Percentiles rank a stretch among this genome's conserved stretches.
These are phyloP conservation scores for Tupiocoris notatus DNA, from an alignment of 2,888 invertebrate genomes.

Conservation along the genomic window DNA sequence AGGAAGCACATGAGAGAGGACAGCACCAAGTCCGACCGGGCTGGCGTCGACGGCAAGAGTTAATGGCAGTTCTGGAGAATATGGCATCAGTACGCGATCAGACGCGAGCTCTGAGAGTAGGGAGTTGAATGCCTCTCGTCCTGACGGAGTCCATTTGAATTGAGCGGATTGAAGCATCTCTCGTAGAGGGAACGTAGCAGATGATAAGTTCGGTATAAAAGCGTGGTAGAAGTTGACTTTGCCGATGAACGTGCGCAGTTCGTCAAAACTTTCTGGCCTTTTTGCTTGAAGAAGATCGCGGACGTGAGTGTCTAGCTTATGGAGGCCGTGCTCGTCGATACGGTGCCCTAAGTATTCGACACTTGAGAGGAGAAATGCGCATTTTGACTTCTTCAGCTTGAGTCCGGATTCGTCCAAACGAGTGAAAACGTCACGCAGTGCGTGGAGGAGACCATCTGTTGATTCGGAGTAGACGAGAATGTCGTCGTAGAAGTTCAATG, in stretches of 20 bases:
- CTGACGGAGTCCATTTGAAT: conserved; percentile 50
- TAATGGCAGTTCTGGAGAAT: conserved; percentile 50
- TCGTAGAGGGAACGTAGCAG: neutral
- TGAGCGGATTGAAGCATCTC: conserved; percentile 22
- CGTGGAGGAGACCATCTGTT: neutral
- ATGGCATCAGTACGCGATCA: conserved; percentile 47
- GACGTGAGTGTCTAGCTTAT: conserved; percentile 5
- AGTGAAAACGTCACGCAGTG: neutral
- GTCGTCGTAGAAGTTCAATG: neutral
- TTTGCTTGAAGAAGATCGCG: conserved; percentile 9
- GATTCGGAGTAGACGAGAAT: neutral
- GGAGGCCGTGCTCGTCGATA: conserved; percentile 1
- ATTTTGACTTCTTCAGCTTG: neutral
- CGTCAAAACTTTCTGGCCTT: neutral
- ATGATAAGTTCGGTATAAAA: conserved; percentile 1
- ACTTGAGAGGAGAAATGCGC: conserved; percentile 7
- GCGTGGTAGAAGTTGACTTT: conserved; percentile 13
- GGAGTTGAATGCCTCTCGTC: conserved; percentile 49
- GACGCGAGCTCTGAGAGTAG: conserved; percentile 49
- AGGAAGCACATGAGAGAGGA: conserved; percentile 51
- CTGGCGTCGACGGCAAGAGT: conserved; percentile 51
- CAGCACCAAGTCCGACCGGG: conserved; percentile 22
- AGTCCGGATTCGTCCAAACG: conserved; percentile 1
- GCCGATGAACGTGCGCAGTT: conserved; percentile 7
- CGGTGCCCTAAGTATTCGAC: neutral